Base-by-base conservation (phyloP, 2,797 vertebrate species). In the Pseudochirops cupreus region DNA sequence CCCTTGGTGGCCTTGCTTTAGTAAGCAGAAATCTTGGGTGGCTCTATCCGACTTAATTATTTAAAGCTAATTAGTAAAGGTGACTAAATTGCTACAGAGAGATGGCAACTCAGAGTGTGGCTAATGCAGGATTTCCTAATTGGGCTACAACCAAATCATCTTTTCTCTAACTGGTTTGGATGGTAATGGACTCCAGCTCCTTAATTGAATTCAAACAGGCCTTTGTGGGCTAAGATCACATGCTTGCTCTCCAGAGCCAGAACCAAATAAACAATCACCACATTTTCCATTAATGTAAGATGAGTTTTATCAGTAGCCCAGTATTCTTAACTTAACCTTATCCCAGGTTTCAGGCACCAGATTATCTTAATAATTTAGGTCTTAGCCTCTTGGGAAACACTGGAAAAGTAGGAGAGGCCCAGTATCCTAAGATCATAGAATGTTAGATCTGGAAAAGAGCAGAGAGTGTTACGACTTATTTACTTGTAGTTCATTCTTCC, bases 1-100 rank as follows among this genome's bases (percentile, higher is more conserved):
- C 33, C 91, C 62, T 94, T 53, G 67, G 39, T 67, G 56, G 94
- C 53, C 56, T 55, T 95, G 52, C 96, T 96, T 90, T 95, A 39
- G 94, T 95, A 96, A 98, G 98, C 97, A 98, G 96, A 94, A 96
- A 96, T 59, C 96, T 52, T 0, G 55, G 95, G 95, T 94, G 97
- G 95, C 97, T 56, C 93, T 94, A 96, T 98, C 92, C 90, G 91
- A 96, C 95, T 97, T 98, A 95, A 98, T 98, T 98, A 98, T 95
- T 98, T 95, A 94, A 97, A 95, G 98, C 93, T 97, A 98, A 98
- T 98, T 98, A 98, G 98, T 96, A 97, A 98, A 98, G 97, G 98
- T 98, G 98, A 98, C 98, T 98, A 98, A 98, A 97, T 96, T 97
- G 97, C 95, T 97, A 97, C 2, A 92, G 96, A 97, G 97, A 98